These are phyloP conservation scores for Sciurus vulgaris DNA, from an alignment of 2,797 vertebrate genomes.

Conservation along the genomic window DNA sequence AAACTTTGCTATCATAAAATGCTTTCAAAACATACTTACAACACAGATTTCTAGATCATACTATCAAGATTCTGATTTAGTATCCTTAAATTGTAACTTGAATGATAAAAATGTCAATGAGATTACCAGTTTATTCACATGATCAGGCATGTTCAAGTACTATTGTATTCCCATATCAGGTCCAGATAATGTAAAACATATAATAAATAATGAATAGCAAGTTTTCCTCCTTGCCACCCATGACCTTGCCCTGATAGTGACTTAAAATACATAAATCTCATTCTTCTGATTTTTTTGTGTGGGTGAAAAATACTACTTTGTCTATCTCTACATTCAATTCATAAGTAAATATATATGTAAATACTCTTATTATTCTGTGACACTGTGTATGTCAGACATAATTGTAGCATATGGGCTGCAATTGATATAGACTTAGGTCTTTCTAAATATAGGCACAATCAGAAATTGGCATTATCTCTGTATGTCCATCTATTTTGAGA, in stretches of 20 bases:
- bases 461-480: too few relatives aligned
- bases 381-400: too few relatives aligned
- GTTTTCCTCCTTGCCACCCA: neutral
- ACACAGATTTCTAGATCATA: neutral
- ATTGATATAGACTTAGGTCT: neutral
- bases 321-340: neutral
- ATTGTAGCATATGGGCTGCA: neutral
- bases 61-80: neutral
- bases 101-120: neutral
- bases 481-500: too few relatives aligned
- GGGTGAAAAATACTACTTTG: neutral
- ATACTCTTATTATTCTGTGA: neutral
- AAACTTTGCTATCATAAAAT: neutral
- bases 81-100: neutral
- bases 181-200: neutral
- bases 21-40: neutral
- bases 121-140: neutral
- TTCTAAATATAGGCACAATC: neutral
- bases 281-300: neutral
- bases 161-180: neutral
- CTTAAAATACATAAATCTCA: neutral
- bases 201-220: too few relatives aligned
- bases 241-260: neutral
- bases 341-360: neutral
- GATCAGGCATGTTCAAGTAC: neutral